A percentile compares a stretch with the other conserved stretches of the same genome.
phyloP scores from a whole-genome alignment of 1,140 invertebrate genomes.

The Drosophila guanche region DNA sequence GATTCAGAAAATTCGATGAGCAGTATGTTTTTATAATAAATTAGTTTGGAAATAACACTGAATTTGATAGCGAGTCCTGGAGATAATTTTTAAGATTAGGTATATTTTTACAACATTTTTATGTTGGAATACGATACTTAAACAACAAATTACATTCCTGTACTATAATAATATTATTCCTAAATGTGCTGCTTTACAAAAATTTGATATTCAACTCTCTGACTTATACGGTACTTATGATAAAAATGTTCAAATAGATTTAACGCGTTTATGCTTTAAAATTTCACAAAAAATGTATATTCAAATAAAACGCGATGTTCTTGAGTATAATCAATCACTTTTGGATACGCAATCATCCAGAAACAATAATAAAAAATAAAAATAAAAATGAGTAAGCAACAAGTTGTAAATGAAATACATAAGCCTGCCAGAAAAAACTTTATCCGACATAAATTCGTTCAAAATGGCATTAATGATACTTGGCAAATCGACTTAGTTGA shows the following conservation, averaged over 20 bases:
- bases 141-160: no score
- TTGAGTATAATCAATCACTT: conserved; percentile 2
- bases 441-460: not conserved
- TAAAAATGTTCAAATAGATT: conserved; percentile 7
- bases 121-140: no score
- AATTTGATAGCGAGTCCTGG: conserved; percentile 7
- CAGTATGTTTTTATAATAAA: conserved; percentile 2
- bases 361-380: not conserved
- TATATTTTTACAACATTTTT: no score
- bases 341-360: not conserved
- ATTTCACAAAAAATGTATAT: conserved; percentile 4
- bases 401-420: conserved; percentile 12
- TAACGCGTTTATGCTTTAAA: conserved; percentile 3
- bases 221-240: not conserved
- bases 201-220: conserved; percentile 3
- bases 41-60: not conserved
- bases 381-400: not conserved
- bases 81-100: conserved; percentile 4
- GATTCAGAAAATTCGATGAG: not conserved
- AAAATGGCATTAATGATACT: conserved; percentile 5
- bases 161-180: not conserved
- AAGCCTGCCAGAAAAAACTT: not conserved
- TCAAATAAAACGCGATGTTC: conserved; percentile 6
- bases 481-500: conserved; percentile 9
- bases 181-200: no score